A percentile compares a stretch with the other conserved stretches of the same genome.
Conservation (phyloP, 2,888 invertebrate genomes). For the Xylocampa areola region DNA sequence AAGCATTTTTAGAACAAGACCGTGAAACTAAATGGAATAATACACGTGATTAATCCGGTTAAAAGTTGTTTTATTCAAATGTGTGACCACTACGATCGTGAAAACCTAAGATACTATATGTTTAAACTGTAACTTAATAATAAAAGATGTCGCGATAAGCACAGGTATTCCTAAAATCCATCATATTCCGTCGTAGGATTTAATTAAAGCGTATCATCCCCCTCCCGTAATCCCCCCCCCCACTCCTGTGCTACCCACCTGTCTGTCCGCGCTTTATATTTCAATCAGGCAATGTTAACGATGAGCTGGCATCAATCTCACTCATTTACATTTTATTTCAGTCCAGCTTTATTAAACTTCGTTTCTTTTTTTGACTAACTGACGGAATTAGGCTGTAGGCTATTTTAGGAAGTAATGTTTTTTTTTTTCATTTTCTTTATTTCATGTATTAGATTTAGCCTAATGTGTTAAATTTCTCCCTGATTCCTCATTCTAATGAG, state of each 20-base stretch:
- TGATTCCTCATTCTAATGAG: too few species aligned
- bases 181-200: conserved; percentile 48
- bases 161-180: conserved; percentile 35
- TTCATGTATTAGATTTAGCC: too few species aligned
- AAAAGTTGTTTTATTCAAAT: too few species aligned
- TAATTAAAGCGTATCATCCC: conserved; percentile 48
- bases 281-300: conserved; percentile 50
- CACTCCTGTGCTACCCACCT: conserved; percentile 28
- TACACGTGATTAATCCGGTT: too few species aligned
- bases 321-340: conserved; percentile 55
- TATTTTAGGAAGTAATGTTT: conserved; percentile 4
- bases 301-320: conserved; percentile 49
- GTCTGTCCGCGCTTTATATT: conserved; percentile 44
- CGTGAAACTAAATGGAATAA: too few species aligned
- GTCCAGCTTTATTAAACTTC: conserved; percentile 44
- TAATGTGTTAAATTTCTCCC: too few species aligned
- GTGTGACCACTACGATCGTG: too few species aligned
- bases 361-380: conserved; percentile 14
- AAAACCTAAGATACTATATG: too few species aligned
- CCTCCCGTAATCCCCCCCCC: too few species aligned
- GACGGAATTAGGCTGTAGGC: too few species aligned
- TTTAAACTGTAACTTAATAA: conserved; percentile 28
- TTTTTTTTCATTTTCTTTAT: background rate
- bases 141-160: conserved; percentile 31
- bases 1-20: too few species aligned